phyloP scores from a whole-genome alignment of 2,888 invertebrate species.

The Tanypteryx hageni region DNA sequence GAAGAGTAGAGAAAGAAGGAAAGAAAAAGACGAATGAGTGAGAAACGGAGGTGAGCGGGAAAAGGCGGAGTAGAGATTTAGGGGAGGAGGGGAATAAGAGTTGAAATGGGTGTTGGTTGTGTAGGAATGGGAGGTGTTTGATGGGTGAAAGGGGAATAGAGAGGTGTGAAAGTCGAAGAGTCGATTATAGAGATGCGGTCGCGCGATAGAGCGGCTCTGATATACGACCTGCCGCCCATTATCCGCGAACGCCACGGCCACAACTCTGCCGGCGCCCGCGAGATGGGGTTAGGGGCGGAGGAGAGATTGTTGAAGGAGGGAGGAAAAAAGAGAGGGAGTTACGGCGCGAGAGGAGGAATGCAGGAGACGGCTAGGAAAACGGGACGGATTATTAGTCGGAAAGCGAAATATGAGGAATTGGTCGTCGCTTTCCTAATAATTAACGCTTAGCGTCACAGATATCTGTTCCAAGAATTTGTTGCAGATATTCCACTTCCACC shows the following conservation, averaged over 20 bases:
- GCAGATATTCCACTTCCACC: too few species aligned
- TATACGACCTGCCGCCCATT: slow-evolving; percentile 42
- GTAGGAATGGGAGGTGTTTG: not conserved
- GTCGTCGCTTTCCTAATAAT: too few species aligned
- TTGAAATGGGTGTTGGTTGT: not conserved
- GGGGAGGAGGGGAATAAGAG: not conserved
- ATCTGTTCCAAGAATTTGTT: too few species aligned
- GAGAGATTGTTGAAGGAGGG: not conserved
- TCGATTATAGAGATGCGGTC: slow-evolving; percentile 48
- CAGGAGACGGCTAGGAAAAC: too few species aligned
- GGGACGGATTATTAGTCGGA: too few species aligned
- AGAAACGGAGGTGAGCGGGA: not conserved
- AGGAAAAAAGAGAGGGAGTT: slow-evolving; percentile 2
- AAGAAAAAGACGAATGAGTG: too few species aligned
- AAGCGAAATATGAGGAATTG: too few species aligned
- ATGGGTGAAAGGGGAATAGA: slow-evolving; percentile 45
- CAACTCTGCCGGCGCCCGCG: slow-evolving; percentile 4
- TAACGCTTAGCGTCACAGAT: too few species aligned
- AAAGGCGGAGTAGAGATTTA: not conserved
- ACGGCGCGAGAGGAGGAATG: not conserved
- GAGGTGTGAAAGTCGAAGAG: slow-evolving; percentile 60
- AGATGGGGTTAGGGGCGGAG: not conserved
- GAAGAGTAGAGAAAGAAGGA: too few species aligned
- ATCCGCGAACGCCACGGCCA: slow-evolving; percentile 29
- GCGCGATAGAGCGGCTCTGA: slow-evolving; percentile 46